Conservation (phyloP, 2,888 invertebrate genomes). For the Campoplex capitator region DNA sequence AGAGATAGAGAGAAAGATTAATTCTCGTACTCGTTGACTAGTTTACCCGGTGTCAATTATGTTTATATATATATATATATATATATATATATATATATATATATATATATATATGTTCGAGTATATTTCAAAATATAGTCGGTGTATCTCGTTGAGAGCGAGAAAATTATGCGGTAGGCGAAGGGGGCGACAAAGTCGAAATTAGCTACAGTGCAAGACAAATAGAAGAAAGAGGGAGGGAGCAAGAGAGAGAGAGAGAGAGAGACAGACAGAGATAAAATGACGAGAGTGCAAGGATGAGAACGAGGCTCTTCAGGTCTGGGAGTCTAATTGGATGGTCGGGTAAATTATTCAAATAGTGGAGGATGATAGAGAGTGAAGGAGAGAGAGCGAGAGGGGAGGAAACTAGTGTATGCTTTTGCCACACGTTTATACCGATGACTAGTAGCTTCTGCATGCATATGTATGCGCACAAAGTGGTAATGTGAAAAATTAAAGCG, state of each 20-base stretch:
- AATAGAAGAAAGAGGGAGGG: conserved; percentile 21
- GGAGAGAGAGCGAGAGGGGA: conserved; percentile 10
- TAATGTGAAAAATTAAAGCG: background rate
- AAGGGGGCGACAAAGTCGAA: conserved; percentile 57
- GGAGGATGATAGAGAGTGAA: background rate
- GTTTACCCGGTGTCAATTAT: conserved; percentile 32
- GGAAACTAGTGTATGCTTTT: conserved; percentile 28
- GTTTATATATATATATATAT: background rate
- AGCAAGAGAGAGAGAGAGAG: background rate
- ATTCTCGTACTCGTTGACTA: conserved; percentile 59
- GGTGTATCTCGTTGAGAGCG: conserved; percentile 24
- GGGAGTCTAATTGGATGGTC: conserved; percentile 69
- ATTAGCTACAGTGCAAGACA: conserved; percentile 45
- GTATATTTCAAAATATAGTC: background rate
- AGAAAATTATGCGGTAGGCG: conserved; percentile 55
- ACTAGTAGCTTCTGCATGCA: background rate
- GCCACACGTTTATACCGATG: conserved; percentile 38
- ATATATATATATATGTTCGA: too few relatives aligned
- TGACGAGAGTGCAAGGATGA: conserved; percentile 20
- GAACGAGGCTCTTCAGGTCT: conserved; percentile 44
- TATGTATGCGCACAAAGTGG: background rate
- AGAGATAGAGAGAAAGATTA: conserved; percentile 33
- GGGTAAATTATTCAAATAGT: conserved; percentile 70
- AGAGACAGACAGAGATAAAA: conserved; percentile 14
- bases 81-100: too few relatives aligned